Evolutionary conservation across 2,888 invertebrate genomes (phyloP).

Genomic region (Netelia melanura): DNA sequence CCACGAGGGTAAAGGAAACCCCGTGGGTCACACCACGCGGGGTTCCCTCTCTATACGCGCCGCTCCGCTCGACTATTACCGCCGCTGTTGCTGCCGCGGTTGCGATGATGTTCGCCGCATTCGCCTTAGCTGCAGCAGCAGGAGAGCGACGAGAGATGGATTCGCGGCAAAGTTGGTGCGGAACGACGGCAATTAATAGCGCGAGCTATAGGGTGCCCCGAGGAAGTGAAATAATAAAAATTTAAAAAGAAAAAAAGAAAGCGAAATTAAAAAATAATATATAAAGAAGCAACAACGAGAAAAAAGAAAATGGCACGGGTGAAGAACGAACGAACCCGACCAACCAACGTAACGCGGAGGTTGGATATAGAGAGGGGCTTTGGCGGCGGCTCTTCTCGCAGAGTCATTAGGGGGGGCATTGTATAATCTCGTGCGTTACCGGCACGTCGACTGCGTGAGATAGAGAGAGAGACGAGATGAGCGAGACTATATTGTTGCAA

Average conservation of each 20-base stretch:
- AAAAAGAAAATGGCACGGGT: conserved; percentile 76
- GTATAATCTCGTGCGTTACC: conserved; percentile 81
- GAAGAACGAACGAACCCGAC: conserved; percentile 46
- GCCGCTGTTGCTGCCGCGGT: not conserved
- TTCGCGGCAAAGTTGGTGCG: conserved; percentile 82
- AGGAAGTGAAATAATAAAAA: conserved; percentile 81
- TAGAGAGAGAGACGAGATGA: conserved; percentile 34
- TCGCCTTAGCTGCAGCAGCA: conserved; percentile 50
- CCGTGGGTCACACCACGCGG: conserved; percentile 60
- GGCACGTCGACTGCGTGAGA: conserved; percentile 53
- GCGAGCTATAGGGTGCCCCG: conserved; percentile 82
- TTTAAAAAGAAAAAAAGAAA: conserved; percentile 72
- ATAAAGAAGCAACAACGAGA: not conserved
- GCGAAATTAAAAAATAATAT: not conserved
- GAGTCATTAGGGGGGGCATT: conserved; percentile 82
- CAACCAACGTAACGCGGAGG: conserved; percentile 45
- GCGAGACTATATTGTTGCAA: not conserved
- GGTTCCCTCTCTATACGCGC: conserved; percentile 51
- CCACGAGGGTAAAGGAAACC: conserved; percentile 61
- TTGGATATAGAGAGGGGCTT: conserved; percentile 75
- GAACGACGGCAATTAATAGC: conserved; percentile 83
- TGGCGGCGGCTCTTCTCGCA: conserved; percentile 79
- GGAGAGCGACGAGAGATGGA: conserved; percentile 76
- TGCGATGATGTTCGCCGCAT: conserved; percentile 17
- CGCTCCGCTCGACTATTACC: not conserved